A percentile compares a stretch with the other conserved stretches of the same genome.
phyloP scores from a whole-genome alignment of 2,888 invertebrate genomes.

The Tetrapedia diversipes region DNA sequence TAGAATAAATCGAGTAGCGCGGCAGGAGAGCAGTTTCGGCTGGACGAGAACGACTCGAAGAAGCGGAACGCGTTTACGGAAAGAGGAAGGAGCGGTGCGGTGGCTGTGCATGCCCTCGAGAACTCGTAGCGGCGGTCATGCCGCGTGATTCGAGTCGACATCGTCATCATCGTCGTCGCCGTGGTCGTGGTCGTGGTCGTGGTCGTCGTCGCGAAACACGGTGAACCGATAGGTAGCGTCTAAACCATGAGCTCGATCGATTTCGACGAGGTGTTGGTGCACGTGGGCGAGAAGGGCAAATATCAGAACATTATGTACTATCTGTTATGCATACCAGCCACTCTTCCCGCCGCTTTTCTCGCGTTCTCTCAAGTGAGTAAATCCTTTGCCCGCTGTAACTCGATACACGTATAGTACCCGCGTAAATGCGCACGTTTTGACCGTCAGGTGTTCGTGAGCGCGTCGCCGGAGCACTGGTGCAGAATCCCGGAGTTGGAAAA shows the following conservation, averaged over 20 bases:
- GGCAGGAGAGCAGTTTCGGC: neutral
- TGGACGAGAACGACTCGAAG: neutral
- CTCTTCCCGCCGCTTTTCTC: slow-evolving; percentile 87
- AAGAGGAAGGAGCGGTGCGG: neutral
- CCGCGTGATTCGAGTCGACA: slow-evolving; percentile 71
- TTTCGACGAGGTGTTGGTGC: slow-evolving; percentile 85
- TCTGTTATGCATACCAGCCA: slow-evolving; percentile 86
- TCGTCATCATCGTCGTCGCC: slow-evolving; percentile 59
- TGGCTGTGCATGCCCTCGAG: slow-evolving; percentile 19
- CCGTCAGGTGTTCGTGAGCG: slow-evolving; percentile 87
- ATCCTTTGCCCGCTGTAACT: no score
- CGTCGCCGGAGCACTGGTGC: slow-evolving; percentile 89
- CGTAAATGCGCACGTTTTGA: no score
- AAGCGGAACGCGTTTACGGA: neutral
- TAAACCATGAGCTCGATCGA: slow-evolving; percentile 83
- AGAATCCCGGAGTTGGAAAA: slow-evolving; percentile 84
- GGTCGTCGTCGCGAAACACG: slow-evolving; percentile 51
- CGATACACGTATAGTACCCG: no score
- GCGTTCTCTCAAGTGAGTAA: slow-evolving; percentile 87
- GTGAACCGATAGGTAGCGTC: slow-evolving; percentile 47
- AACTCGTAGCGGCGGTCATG: slow-evolving; percentile 72
- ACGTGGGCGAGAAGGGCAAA: slow-evolving; percentile 86
- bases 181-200: slow-evolving; percentile 43
- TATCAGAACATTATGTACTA: slow-evolving; percentile 87
- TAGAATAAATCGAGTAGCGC: no score